phyloP scores from a whole-genome alignment of 2,888 invertebrate genomes.

The Melanostoma mellinum region DNA sequence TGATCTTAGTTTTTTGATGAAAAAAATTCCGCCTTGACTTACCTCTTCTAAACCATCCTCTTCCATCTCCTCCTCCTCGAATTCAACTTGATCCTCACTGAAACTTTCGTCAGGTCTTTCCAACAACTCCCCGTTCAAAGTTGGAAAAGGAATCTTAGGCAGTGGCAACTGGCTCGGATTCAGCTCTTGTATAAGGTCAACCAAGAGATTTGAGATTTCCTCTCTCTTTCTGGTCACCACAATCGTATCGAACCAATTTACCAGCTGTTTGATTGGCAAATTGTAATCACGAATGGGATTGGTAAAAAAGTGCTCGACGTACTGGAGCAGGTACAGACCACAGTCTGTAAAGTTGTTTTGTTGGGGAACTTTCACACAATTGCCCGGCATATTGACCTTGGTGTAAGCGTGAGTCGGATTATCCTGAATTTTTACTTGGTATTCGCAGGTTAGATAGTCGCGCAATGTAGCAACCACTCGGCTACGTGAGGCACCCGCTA shows the following conservation, averaged over 20 bases:
- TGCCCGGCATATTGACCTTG: slow-evolving; percentile 92
- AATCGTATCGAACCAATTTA: slow-evolving; percentile 94
- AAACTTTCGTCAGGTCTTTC: slow-evolving; percentile 83
- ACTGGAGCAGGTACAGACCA: slow-evolving; percentile 96
- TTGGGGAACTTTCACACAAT: slow-evolving; percentile 96
- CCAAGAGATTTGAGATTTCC: slow-evolving; percentile 91
- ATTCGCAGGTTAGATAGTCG: slow-evolving; percentile 95
- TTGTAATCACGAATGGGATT: slow-evolving; percentile 91
- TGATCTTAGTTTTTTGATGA: too few relatives aligned
- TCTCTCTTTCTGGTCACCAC: slow-evolving; percentile 92
- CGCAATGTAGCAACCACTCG: slow-evolving; percentile 94
- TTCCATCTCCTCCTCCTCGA: slow-evolving; percentile 83
- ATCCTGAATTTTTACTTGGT: slow-evolving; percentile 87
- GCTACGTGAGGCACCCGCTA: slow-evolving; percentile 91
- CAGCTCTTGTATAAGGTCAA: slow-evolving; percentile 88
- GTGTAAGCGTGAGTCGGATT: slow-evolving; percentile 85
- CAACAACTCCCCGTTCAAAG: slow-evolving; percentile 87
- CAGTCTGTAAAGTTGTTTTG: slow-evolving; percentile 99
- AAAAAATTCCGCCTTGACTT: slow-evolving; percentile 29
- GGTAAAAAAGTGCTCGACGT: slow-evolving; percentile 97
- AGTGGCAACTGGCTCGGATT: slow-evolving; percentile 84
- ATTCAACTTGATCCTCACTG: slow-evolving; percentile 83
- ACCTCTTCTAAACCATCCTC: slow-evolving; percentile 82
- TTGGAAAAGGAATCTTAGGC: slow-evolving; percentile 89
- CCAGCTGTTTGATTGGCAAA: slow-evolving; percentile 91